phyloP scores from a whole-genome alignment of 2,888 invertebrate genomes.

The Ornithoptera alexandrae region DNA sequence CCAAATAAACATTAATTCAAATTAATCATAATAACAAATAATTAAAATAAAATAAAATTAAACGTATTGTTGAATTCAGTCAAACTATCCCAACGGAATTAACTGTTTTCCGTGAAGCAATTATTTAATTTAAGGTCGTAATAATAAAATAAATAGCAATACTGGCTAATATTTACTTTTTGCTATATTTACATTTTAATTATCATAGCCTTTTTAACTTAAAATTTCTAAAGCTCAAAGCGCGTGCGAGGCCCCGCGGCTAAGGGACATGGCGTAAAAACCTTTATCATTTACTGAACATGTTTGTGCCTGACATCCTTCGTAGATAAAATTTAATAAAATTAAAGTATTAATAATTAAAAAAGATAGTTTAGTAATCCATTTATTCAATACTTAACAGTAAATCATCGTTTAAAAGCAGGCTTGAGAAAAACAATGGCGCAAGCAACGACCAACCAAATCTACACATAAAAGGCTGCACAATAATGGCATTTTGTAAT shows the following conservation, averaged over 20 bases:
- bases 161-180: slow-evolving; percentile 38
- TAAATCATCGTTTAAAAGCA: not conserved
- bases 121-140: slow-evolving; percentile 31
- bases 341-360: not conserved
- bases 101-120: slow-evolving; percentile 15
- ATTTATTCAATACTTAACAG: no score
- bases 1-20: slow-evolving; percentile 30
- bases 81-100: slow-evolving; percentile 34
- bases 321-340: not conserved
- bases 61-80: slow-evolving; percentile 44
- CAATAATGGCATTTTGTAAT: not conserved
- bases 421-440: not conserved
- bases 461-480: not conserved
- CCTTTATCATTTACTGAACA: not conserved
- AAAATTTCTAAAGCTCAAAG: slow-evolving; percentile 1
- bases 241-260: not conserved
- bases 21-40: slow-evolving; percentile 20
- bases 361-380: not conserved
- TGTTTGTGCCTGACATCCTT: not conserved
- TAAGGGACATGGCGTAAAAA: not conserved
- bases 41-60: slow-evolving; percentile 20
- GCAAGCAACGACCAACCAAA: not conserved
- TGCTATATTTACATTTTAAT: slow-evolving; percentile 34
- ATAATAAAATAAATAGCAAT: slow-evolving; percentile 42
- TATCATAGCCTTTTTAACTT: slow-evolving; percentile 25